A percentile compares a stretch with the other conserved stretches of the same genome.
These are phyloP conservation scores for Carposina sasakii DNA, from an alignment of 1,140 invertebrate genomes.

Conservation along the genomic window DNA sequence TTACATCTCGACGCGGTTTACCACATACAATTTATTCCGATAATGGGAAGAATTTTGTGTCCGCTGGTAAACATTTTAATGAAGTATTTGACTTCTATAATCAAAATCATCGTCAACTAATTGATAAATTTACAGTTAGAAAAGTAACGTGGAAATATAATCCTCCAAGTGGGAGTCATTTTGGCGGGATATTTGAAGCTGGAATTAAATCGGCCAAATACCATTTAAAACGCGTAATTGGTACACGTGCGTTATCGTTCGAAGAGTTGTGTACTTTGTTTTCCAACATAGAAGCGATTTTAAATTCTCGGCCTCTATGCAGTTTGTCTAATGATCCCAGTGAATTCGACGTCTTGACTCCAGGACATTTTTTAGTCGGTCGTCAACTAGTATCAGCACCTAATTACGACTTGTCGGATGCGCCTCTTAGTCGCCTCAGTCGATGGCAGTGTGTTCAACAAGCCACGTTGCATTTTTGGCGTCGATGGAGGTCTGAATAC, in stretches of 20 bases:
- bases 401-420: constrained; percentile 7
- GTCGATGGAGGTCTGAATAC: background rate
- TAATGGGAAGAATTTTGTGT: constrained; percentile 45
- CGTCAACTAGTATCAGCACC: constrained; percentile 24
- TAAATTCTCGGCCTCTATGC: constrained; percentile 24
- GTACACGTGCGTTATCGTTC: constrained; percentile 21
- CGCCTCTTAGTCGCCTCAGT: background rate
- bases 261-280: constrained; percentile 38
- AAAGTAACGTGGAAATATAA: constrained; percentile 22
- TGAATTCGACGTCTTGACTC: constrained; percentile 37
- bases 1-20: constrained; percentile 34
- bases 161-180: constrained; percentile 29
- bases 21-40: constrained; percentile 31
- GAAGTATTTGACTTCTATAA: background rate
- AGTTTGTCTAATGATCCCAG: constrained; percentile 14
- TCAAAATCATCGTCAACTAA: background rate
- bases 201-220: constrained; percentile 32
- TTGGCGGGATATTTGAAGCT: constrained; percentile 32
- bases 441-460: background rate
- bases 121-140: background rate
- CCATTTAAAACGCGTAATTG: constrained; percentile 23
- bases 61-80: constrained; percentile 25
- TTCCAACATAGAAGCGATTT: constrained; percentile 28
- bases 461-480: background rate
- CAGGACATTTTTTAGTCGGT: constrained; percentile 54